A percentile compares a stretch with the other conserved stretches of the same genome.
Evolutionary conservation across 2,113 vertebrate species (phyloP).

Genomic region (Alouatta palliata): DNA sequence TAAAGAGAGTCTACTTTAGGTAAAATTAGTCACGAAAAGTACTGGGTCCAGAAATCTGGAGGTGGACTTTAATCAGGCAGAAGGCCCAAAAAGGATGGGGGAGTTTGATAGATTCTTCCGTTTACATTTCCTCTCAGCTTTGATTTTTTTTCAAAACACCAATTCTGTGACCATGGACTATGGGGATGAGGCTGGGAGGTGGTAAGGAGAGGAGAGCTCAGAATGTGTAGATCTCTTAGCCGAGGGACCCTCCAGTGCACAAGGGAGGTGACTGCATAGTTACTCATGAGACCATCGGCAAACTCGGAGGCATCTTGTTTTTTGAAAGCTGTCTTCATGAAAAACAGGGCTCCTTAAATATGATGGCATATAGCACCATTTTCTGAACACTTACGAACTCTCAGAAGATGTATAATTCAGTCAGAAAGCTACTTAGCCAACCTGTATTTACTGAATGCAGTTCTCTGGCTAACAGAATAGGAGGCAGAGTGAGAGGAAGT

Average conservation of each 20-base stretch:
- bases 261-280: background rate
- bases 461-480: background rate
- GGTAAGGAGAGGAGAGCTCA: fast-evolving
- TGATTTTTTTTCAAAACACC: background rate
- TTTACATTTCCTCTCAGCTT: background rate
- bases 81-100: background rate
- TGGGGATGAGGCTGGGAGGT: background rate
- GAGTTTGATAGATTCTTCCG: background rate
- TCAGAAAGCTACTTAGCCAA: background rate
- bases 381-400: background rate
- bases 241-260: background rate
- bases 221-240: background rate
- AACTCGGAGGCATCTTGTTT: background rate
- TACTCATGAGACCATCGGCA: background rate
- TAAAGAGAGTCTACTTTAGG: background rate
- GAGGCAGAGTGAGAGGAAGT: background rate
- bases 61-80: background rate
- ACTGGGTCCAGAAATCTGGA: background rate
- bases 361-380: background rate
- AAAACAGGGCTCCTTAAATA: background rate
- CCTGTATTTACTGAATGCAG: background rate
- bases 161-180: background rate
- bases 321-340: background rate
- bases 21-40: background rate
- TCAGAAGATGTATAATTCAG: background rate